Conservation (phyloP, 2,888 invertebrate species). For the Alcis repandata region DNA sequence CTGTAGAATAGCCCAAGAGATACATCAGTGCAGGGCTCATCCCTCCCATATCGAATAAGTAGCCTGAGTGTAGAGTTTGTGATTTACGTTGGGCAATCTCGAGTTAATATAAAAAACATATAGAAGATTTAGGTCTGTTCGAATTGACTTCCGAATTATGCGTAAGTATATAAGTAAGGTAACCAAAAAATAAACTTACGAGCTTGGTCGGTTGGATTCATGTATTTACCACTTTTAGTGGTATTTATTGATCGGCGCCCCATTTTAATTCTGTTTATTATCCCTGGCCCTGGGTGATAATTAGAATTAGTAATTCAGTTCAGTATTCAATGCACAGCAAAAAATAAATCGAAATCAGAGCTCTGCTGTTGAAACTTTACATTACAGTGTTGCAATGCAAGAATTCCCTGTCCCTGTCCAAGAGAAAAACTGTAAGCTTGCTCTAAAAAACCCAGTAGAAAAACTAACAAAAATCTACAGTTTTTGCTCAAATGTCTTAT, state of each 20-base stretch:
- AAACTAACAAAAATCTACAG: too few relatives aligned
- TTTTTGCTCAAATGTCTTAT: too few relatives aligned
- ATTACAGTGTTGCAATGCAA: too few relatives aligned
- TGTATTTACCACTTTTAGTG: constrained; percentile 99
- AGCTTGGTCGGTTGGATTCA: constrained; percentile 99
- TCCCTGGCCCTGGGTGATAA: not conserved
- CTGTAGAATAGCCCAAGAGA: too few relatives aligned
- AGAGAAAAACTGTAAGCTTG: too few relatives aligned
- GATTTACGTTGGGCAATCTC: not conserved
- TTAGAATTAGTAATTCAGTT: too few relatives aligned
- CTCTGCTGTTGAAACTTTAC: too few relatives aligned
- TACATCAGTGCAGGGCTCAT: not conserved
- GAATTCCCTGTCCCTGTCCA: too few relatives aligned
- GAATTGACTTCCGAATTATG: not conserved
- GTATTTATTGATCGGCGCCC: constrained; percentile 98
- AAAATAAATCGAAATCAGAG: not conserved
- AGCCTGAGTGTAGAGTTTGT: not conserved
- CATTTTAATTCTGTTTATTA: constrained; percentile 88
- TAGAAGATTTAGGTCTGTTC: too few relatives aligned
- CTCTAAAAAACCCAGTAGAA: too few relatives aligned
- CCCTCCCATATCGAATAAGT: too few relatives aligned
- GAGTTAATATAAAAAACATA: not conserved
- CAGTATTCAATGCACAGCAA: not conserved
- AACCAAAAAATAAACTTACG: constrained; percentile 88
- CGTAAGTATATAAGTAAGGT: constrained; percentile 7